phyloP scores from a whole-genome alignment of 2,797 vertebrate genomes.

The Craterocephalus amniculus region DNA sequence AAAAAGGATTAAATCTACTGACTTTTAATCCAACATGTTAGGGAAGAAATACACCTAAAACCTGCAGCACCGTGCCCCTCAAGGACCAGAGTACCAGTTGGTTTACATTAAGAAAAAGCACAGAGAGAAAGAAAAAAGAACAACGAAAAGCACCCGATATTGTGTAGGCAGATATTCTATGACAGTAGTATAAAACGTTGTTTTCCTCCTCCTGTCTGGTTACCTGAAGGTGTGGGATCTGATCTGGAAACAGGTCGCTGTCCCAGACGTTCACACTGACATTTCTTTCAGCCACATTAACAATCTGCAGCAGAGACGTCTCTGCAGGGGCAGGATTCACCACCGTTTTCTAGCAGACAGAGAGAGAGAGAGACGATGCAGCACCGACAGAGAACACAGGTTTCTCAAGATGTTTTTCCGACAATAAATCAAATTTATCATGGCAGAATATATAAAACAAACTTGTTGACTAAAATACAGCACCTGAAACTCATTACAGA shows the following conservation, averaged over 20 bases:
- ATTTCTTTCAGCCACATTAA: conserved; percentile 85
- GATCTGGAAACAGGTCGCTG: conserved; percentile 69
- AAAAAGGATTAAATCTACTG: too few relatives aligned
- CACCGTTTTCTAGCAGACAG: conserved; percentile 81
- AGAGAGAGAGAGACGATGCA: conserved; percentile 4
- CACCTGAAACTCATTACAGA: neutral
- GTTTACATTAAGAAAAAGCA: too few relatives aligned
- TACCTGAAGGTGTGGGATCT: conserved; percentile 75
- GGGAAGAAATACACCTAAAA: too few relatives aligned
- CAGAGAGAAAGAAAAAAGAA: too few relatives aligned
- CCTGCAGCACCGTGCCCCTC: too few relatives aligned
- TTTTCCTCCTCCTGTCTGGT: neutral
- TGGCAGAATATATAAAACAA: neutral
- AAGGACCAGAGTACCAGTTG: too few relatives aligned
- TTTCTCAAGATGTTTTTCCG: neutral
- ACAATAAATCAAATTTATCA: neutral
- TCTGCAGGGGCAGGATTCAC: conserved; percentile 78
- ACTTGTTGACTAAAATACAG: neutral
- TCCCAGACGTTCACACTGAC: conserved; percentile 76
- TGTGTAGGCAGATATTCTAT: too few relatives aligned
- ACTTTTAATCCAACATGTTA: too few relatives aligned
- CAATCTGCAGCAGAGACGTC: conserved; percentile 86
- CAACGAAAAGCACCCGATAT: too few relatives aligned
- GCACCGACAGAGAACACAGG: neutral
- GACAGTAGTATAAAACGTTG: neutral